A percentile compares a stretch with the other conserved stretches of the same genome.
These are phyloP conservation scores for Lanius ludovicianus DNA, from an alignment of 2,113 vertebrate genomes.

Conservation along the genomic window DNA sequence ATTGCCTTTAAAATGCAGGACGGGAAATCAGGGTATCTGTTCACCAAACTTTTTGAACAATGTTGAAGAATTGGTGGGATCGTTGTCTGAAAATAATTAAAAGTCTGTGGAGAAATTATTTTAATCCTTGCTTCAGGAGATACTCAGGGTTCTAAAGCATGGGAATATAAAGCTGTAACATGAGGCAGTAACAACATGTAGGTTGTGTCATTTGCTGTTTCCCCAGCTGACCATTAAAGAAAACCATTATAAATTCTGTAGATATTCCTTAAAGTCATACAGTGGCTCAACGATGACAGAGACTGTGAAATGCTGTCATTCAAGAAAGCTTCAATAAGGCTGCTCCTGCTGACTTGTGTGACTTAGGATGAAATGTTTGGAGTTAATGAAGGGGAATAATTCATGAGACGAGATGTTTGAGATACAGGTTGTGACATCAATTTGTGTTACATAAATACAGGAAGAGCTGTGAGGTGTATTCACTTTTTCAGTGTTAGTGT, in stretches of 20 bases:
- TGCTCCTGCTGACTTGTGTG: not conserved
- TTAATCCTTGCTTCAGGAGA: not conserved
- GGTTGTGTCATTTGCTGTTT: not conserved
- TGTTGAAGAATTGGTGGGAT: not conserved
- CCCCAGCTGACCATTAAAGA: not conserved
- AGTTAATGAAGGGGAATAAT: slow-evolving; percentile 47
- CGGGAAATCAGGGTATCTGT: not conserved
- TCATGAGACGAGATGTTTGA: slow-evolving; percentile 2
- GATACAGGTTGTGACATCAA: slow-evolving; percentile 35
- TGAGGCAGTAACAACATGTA: not conserved
- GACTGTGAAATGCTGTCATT: not conserved
- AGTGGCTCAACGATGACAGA: not conserved
- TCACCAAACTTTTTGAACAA: not conserved
- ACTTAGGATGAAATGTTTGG: not conserved
- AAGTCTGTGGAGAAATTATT: not conserved
- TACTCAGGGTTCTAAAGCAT: not conserved
- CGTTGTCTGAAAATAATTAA: not conserved
- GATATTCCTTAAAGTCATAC: not conserved
- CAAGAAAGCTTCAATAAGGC: not conserved
- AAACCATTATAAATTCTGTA: not conserved
- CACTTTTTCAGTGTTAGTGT: not conserved
- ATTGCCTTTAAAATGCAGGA: not conserved
- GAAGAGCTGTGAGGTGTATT: not conserved
- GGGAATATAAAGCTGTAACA: not conserved
- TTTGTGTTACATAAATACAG: slow-evolving; percentile 31